These are phyloP conservation scores for Drosophila ambigua DNA, from an alignment of 1,140 invertebrate genomes.

Conservation along the genomic window DNA sequence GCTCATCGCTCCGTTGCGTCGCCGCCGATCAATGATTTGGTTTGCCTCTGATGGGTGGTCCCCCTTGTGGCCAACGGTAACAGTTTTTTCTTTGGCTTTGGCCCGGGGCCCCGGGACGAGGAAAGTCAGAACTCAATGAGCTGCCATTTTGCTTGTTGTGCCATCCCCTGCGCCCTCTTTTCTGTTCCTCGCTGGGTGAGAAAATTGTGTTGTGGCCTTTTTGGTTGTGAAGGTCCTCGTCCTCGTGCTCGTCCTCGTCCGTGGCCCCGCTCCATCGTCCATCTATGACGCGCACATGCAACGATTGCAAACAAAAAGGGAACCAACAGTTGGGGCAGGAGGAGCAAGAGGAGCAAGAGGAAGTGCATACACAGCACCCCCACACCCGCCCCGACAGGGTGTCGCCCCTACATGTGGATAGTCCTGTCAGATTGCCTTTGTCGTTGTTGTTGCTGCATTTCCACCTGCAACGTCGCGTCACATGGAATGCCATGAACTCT, in stretches of 20 bases:
- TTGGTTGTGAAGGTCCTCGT: constrained; percentile 66
- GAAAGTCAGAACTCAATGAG: constrained; percentile 67
- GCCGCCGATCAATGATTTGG: too few species aligned
- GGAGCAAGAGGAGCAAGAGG: constrained; percentile 17
- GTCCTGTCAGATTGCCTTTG: constrained; percentile 53
- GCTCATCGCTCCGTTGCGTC: too few species aligned
- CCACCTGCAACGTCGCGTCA: constrained; percentile 76
- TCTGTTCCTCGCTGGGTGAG: constrained; percentile 44
- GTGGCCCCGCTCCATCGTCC: neutral
- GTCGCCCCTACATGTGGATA: constrained; percentile 13
- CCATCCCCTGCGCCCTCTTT: neutral
- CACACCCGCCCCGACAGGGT: neutral
- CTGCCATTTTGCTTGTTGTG: constrained; percentile 69
- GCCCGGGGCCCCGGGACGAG: constrained; percentile 13
- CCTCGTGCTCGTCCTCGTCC: too few species aligned
- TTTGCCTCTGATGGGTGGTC: too few species aligned
- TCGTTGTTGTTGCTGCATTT: constrained; percentile 66
- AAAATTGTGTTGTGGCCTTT: constrained; percentile 80
- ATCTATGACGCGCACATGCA: constrained; percentile 45
- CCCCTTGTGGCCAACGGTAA: too few species aligned
- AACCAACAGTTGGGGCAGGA: constrained; percentile 10
- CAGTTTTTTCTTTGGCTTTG: neutral
- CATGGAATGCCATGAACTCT: constrained; percentile 80
- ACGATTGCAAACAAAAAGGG: constrained; percentile 61
- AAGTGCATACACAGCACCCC: constrained; percentile 24